Conservation (phyloP, 2,888 invertebrate species). For the Aelia acuminata region DNA sequence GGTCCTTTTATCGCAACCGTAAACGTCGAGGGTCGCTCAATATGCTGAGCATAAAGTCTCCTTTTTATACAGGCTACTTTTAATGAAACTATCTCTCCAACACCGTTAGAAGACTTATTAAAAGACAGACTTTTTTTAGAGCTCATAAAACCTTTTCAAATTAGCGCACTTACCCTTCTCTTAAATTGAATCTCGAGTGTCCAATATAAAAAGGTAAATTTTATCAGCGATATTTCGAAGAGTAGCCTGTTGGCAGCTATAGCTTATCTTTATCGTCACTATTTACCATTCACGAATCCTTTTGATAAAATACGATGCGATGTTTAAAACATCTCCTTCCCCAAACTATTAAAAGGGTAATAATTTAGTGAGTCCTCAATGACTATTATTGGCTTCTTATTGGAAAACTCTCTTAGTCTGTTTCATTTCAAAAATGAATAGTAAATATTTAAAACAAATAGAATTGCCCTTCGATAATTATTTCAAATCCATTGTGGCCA, state of each 20-base stretch:
- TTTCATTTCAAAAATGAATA: too few species aligned
- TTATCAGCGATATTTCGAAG: background rate
- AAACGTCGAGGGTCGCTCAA: constrained; percentile 13
- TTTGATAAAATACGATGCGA: background rate
- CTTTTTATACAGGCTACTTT: constrained; percentile 46
- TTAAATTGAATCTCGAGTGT: constrained; percentile 27
- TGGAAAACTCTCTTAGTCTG: too few species aligned
- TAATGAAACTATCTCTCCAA: constrained; percentile 48
- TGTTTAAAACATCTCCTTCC: background rate
- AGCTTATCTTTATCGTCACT: background rate
- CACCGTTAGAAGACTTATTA: constrained; percentile 34
- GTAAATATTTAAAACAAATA: too few species aligned
- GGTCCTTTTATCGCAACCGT: constrained; percentile 44
- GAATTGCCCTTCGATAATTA: too few species aligned
- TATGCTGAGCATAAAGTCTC: constrained; percentile 13
- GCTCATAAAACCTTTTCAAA: constrained; percentile 40
- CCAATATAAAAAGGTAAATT: constrained; percentile 30
- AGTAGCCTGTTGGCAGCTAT: background rate
- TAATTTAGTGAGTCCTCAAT: too few species aligned
- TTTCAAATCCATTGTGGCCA: too few species aligned
- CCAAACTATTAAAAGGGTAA: too few species aligned
- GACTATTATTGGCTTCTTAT: too few species aligned
- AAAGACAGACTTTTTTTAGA: constrained; percentile 40
- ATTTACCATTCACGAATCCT: background rate
- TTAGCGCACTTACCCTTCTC: constrained; percentile 17